Percentiles rank a stretch among this genome's conserved stretches.
phyloP scores from a whole-genome alignment of 2,113 vertebrate genomes.

The Eublepharis macularius region DNA sequence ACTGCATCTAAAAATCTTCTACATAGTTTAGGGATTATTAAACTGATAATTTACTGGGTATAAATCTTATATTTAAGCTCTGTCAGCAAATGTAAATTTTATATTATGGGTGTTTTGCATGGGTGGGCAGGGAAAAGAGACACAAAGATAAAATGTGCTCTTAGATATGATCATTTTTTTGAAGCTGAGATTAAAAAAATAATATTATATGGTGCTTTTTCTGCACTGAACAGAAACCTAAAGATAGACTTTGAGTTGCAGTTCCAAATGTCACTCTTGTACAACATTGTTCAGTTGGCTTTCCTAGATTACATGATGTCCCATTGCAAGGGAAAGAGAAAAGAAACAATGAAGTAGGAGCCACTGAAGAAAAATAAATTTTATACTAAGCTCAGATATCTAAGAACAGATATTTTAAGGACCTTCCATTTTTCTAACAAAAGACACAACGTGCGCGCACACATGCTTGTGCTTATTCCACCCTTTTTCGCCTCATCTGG shows the following conservation, averaged over 20 bases:
- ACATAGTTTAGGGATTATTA: conserved; percentile 10
- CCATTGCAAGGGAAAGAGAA: not conserved
- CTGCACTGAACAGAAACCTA: not conserved
- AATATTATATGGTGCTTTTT: not conserved
- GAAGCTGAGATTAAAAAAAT: not conserved
- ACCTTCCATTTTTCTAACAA: conserved; percentile 71
- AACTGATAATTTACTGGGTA: conserved; percentile 4
- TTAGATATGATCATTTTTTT: not conserved
- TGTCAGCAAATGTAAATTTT: not conserved
- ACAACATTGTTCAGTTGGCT: not conserved
- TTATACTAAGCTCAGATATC: conserved; percentile 51
- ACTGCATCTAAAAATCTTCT: not conserved
- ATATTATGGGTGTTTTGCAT: not conserved
- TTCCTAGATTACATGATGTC: not conserved
- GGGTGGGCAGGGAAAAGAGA: no score
- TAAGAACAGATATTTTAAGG: conserved; percentile 64
- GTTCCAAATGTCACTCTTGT: not conserved
- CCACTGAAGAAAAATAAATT: conserved; percentile 23
- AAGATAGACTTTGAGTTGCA: not conserved
- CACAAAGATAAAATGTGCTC: not conserved
- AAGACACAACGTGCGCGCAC: conserved; percentile 55
- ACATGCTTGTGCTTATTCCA: conserved; percentile 77
- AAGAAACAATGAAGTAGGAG: not conserved
- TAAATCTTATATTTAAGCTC: not conserved
- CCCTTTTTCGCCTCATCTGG: conserved; percentile 94